Base-by-base conservation (phyloP, 2,888 invertebrate genomes). In the Ophion obscuratus region DNA sequence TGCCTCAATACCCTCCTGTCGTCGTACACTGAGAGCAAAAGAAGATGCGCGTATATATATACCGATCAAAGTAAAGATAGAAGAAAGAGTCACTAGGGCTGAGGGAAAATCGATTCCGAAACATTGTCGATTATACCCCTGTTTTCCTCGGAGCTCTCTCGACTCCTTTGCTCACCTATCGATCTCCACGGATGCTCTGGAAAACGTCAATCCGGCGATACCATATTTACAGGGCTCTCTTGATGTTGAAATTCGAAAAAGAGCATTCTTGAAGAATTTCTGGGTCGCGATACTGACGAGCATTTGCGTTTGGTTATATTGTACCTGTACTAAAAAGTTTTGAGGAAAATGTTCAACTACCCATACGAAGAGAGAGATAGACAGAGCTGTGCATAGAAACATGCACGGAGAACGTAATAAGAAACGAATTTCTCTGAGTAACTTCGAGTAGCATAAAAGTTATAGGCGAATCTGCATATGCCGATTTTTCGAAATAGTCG, bases 1-100 rank as follows among this genome's bases (percentile, higher is more conserved):
- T 47, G 77, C 74, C 77, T 59, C 64, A 66, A 77, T 74, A 81
- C 83, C 70, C 81, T 83, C 57, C 64, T 64, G 70, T 83, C 81
- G 61, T 53, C 47, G 11, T 81, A 62, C 70, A 62, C 36, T 36
- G 24, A 24, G 74, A 68, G 27, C 24, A 68, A 64, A 83, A 31
- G 73, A 83, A 40, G 11, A 70, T 73, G 53, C 27, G 44, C 20
- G 36, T 79, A 7, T 40, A 40, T 40, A 84, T 74, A 68, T 57
- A 68, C 36, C 68, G 62, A 31, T 40, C 24, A 47, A 62, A 61
- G 47, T 59, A 66, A 68, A 76, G 62, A 74, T 27, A 57, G 36
- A 7, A 59, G 20, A 11, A 77, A 53, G 31, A 24, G 40, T 73
- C 40, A n/a, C 67, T 44, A 14, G 47, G 61, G 5, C 57, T 77